Base-by-base conservation (phyloP, 2,113 vertebrate genomes). In the Arizona elegans region DNA sequence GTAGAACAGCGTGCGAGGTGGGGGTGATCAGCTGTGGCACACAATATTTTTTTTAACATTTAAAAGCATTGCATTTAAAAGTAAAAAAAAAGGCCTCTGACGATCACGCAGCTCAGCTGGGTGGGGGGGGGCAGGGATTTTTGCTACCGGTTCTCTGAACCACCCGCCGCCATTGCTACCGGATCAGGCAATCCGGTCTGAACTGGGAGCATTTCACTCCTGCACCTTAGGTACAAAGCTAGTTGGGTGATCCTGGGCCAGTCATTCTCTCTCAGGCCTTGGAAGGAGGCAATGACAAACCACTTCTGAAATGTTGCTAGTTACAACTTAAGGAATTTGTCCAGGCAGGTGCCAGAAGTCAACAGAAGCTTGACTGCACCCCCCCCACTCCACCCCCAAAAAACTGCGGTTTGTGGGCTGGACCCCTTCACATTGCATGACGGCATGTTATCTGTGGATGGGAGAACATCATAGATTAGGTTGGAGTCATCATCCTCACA, bases 361-460 rank as follows among this genome's bases (percentile, higher is more conserved):
- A 38, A 38, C 15, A 75, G 15, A 19, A 19, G 15, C n/a, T 38
- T 75, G n/a, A 75, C 33, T 13, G 65, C n/a, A 8, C 11, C 11
- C 3, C n/a, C 29, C 26, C 26, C 12, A 3, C 15, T 5, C n/a
- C 70, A 0, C 15, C 70, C n/a, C 13, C 0, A 2, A 7, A 65
- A 70, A 19, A 19, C n/a, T 17, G n/a, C 29, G 0, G 5, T 33
- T 75, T 75, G n/a, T 33, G 65, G 13, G 26, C 26, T 70, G 24
- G 59, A 26, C 59, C 24, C 9, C 29, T 29, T 65, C 26, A 65
- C 11, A 65, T 29, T 29, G n/a, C 65, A 33, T 33, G n/a, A 33
- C 8, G 13, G 65, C 29, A 15, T 70, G 5, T 70, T 70, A 70
- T 75, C 15, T 81, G n/a, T 15, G 29, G 65, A 70, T n/a, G 29